Evolutionary conservation across 1,140 invertebrate genomes (phyloP).

Genomic region (Ctenoplectra terminalis): DNA sequence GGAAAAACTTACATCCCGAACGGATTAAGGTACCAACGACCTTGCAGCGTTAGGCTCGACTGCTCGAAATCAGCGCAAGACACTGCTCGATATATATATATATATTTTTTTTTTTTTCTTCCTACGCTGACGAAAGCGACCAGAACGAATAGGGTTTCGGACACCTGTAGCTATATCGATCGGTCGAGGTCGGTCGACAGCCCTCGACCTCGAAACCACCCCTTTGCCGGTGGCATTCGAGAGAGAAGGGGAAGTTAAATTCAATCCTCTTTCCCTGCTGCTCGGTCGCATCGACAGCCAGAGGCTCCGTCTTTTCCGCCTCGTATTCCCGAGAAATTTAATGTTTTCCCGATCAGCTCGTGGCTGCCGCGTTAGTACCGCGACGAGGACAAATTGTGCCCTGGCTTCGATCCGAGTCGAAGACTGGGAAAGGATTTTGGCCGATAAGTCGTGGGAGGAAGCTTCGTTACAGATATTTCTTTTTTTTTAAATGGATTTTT

Average conservation of each 20-base stretch:
- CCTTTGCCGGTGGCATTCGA: constrained; percentile 37
- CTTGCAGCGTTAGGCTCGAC: too few relatives aligned
- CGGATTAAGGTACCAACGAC: not conserved
- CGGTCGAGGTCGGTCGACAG: constrained; percentile 70
- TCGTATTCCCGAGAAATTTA: constrained; percentile 45
- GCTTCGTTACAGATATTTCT: not conserved
- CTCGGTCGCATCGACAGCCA: constrained; percentile 36
- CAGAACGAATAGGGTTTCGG: constrained; percentile 59
- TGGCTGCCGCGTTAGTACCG: constrained; percentile 2
- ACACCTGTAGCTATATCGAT: constrained; percentile 80
- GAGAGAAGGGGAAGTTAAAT: constrained; percentile 56
- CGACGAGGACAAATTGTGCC: constrained; percentile 1
- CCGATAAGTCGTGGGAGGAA: not conserved
- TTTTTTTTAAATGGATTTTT: too few relatives aligned
- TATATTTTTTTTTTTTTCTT: not conserved
- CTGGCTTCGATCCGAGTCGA: not conserved
- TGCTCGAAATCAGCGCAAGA: not conserved
- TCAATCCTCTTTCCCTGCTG: constrained; percentile 65
- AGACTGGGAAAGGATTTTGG: not conserved
- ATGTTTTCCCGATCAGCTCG: constrained; percentile 20
- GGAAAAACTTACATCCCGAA: not conserved
- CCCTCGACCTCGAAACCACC: constrained; percentile 67
- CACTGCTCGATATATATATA: not conserved
- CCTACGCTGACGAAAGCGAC: constrained; percentile 19
- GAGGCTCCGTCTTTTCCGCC: constrained; percentile 48